Evolutionary conservation across 2,797 vertebrate species (phyloP).

Genomic region (Lemur catta): DNA sequence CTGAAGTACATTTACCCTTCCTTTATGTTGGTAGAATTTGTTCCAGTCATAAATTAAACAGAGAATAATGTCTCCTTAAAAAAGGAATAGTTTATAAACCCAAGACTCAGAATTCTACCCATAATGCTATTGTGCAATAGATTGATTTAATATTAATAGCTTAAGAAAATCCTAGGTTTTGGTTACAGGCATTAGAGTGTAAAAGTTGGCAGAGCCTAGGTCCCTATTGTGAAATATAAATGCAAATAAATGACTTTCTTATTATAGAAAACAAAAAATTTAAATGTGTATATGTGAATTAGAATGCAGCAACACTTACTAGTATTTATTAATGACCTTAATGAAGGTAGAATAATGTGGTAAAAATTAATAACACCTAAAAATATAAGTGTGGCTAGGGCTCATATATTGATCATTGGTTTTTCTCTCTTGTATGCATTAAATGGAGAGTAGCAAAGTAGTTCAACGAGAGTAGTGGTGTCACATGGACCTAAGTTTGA

Average conservation of each 20-base stretch:
- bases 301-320: neutral
- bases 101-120: conserved; percentile 1
- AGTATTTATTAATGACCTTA: neutral
- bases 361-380: neutral
- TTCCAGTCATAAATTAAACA: neutral
- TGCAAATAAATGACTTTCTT: neutral
- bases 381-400: neutral
- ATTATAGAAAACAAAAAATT: neutral
- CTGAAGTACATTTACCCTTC: neutral
- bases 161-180: conserved; percentile 18
- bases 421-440: neutral
- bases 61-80: neutral
- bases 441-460: neutral
- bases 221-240: neutral
- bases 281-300: neutral
- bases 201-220: neutral
- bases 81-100: neutral
- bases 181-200: neutral
- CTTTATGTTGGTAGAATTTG: conserved; percentile 30
- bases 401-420: neutral
- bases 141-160: conserved; percentile 5
- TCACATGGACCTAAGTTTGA: neutral
- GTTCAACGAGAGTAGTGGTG: neutral
- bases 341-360: neutral
- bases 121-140: neutral